These are phyloP conservation scores for Phymanthus crucifer DNA, from an alignment of 92 coral and sea anemone species.

Conservation along the genomic window DNA sequence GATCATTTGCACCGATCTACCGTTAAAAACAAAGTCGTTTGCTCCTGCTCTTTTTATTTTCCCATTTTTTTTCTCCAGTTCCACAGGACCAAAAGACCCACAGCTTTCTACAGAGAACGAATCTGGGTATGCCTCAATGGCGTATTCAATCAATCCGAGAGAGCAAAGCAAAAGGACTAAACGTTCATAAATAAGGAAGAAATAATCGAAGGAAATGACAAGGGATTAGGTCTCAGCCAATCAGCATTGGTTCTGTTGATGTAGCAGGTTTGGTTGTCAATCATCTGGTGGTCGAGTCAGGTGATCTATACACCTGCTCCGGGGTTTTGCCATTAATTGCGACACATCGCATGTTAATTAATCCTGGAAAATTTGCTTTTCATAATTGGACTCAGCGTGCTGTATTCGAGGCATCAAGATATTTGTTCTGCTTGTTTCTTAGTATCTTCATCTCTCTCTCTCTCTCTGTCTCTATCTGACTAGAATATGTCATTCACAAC, in stretches of 20 bases:
- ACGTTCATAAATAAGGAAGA: background rate
- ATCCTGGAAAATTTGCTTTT: conserved; percentile 20
- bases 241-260: background rate
- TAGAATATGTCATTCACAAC: background rate
- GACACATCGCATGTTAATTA: conserved; percentile 28
- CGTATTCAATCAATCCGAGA: background rate
- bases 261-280: conserved; percentile 8
- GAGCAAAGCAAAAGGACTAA: background rate
- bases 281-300: conserved; percentile 1
- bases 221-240: background rate
- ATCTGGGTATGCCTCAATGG: no score
- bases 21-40: background rate
- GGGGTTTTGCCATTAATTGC: conserved; percentile 21
- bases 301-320: conserved; percentile 31
- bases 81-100: no score
- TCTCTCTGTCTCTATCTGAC: background rate
- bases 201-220: background rate
- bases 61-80: no score
- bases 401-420: background rate
- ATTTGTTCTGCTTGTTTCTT: background rate
- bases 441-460: background rate
- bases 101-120: no score
- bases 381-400: conserved; percentile 29
- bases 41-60: no score
- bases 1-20: background rate